Percentiles rank a stretch among this genome's conserved stretches.
phyloP scores from a whole-genome alignment of 2,113 vertebrate species.

The Saccopteryx leptura region DNA sequence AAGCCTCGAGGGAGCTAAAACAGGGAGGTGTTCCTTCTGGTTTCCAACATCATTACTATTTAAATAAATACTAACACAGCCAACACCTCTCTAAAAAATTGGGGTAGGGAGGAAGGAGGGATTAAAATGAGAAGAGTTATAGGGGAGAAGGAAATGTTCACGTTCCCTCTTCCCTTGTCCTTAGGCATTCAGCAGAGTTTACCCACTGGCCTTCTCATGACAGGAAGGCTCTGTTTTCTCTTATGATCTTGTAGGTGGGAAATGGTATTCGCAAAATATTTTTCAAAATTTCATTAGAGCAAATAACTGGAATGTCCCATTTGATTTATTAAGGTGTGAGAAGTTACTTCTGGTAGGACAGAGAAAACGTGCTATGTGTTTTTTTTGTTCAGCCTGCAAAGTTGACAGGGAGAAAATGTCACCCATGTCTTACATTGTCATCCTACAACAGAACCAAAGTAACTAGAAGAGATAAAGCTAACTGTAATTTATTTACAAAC shows the following conservation, averaged over 20 bases:
- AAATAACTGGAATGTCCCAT: background rate
- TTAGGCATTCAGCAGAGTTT: background rate
- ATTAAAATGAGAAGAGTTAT: background rate
- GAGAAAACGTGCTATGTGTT: background rate
- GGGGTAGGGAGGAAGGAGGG: background rate
- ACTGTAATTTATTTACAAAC: background rate
- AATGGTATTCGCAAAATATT: background rate
- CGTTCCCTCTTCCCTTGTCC: background rate
- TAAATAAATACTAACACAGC: background rate
- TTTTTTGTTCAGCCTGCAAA: background rate
- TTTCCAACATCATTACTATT: background rate
- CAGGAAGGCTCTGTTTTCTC: slow-evolving; percentile 5
- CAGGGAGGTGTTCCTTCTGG: background rate
- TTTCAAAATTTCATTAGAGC: background rate
- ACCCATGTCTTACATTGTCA: background rate
- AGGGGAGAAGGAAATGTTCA: background rate
- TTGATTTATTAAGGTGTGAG: background rate
- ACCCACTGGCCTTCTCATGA: background rate
- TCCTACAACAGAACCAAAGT: background rate
- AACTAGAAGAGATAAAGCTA: background rate
- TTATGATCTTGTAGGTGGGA: background rate
- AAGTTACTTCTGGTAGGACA: background rate
- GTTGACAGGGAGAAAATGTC: background rate
- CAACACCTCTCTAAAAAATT: background rate
- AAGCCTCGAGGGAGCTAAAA: background rate